Conservation (phyloP, 2,888 invertebrate species). For the Ariolimax columbianus region DNA sequence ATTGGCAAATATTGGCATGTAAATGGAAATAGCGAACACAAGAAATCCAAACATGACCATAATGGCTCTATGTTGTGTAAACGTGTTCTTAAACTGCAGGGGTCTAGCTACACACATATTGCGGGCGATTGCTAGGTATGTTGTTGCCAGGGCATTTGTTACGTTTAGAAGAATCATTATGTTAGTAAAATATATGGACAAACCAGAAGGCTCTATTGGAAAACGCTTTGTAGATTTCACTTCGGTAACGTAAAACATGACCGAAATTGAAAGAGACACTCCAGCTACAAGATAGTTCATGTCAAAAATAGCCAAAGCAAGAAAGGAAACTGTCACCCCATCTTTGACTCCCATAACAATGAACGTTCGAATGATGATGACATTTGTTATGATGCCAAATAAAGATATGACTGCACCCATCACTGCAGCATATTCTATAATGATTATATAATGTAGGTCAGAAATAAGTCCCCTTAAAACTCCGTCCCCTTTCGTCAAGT, state of each 20-base stretch:
- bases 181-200: not conserved
- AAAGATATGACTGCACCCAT: not conserved
- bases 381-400: not conserved
- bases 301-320: conserved; percentile 3
- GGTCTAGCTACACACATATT: too few relatives aligned
- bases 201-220: not conserved
- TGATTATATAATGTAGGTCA: not conserved
- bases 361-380: not conserved
- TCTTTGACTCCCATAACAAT: not conserved
- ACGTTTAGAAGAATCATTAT: not conserved
- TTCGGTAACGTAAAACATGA: not conserved
- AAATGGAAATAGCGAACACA: too few relatives aligned
- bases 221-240: not conserved
- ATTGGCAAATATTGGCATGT: too few relatives aligned
- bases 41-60: too few relatives aligned
- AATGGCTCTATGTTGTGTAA: too few relatives aligned
- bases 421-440: not conserved
- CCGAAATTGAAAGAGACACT: not conserved
- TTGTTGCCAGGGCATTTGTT: too few relatives aligned
- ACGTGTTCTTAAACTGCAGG: too few relatives aligned
- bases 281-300: not conserved
- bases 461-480: not conserved
- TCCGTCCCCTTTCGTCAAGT: not conserved
- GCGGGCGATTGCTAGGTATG: too few relatives aligned
- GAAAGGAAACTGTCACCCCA: not conserved